Evolutionary conservation across 2,888 invertebrate genomes (phyloP).

Genomic region (Tetanocera ferruginea): DNA sequence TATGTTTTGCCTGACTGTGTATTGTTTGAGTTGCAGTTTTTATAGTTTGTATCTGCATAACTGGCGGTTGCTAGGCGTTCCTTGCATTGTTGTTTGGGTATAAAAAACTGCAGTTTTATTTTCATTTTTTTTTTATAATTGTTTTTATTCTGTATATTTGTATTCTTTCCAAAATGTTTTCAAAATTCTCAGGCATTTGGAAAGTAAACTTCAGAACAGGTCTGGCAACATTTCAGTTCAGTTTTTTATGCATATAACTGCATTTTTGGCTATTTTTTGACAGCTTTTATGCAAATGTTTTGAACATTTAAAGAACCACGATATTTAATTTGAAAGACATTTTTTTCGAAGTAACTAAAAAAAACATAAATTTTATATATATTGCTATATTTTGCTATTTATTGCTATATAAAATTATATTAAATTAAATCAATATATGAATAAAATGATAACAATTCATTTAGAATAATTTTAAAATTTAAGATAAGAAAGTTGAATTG

Average conservation of each 20-base stretch:
- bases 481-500: too few relatives aligned
- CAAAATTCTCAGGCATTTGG: not conserved
- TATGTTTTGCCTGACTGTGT: not conserved
- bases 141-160: not conserved
- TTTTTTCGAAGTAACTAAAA: too few relatives aligned
- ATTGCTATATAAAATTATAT: too few relatives aligned
- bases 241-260: not conserved
- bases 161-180: not conserved
- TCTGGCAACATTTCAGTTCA: not conserved
- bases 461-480: too few relatives aligned
- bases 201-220: not conserved
- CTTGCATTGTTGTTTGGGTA: not conserved
- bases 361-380: too few relatives aligned
- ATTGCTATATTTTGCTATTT: too few relatives aligned
- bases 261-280: slow-evolving; percentile 18
- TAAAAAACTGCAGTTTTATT: not conserved
- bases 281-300: not conserved
- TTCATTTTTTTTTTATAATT: not conserved
- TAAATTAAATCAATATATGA: too few relatives aligned
- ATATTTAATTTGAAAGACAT: not conserved
- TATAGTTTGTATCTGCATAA: not conserved
- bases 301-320: not conserved
- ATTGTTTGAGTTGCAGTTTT: not conserved
- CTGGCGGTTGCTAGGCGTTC: not conserved
- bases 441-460: too few relatives aligned